These are phyloP conservation scores for Cataglyphis albicans DNA, from an alignment of 2,888 invertebrate species.

Conservation along the genomic window DNA sequence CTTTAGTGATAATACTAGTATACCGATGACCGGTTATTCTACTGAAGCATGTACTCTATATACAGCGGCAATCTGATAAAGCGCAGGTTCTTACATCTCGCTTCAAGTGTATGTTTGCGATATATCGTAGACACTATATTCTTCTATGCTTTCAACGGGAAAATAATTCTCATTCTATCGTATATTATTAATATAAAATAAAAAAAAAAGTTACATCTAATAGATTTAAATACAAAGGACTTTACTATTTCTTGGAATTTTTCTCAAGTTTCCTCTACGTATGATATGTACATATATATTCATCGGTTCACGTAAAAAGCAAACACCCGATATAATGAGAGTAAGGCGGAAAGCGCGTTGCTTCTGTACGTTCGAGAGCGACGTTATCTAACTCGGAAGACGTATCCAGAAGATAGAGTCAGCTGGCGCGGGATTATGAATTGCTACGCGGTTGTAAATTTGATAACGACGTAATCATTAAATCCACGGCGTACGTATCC, in stretches of 20 bases:
- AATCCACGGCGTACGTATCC: conserved; percentile 26
- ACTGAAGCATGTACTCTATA: conserved; percentile 36
- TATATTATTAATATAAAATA: neutral
- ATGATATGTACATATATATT: conserved; percentile 4
- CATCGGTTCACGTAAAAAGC: conserved; percentile 42
- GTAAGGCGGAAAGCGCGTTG: conserved; percentile 18
- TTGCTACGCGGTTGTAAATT: conserved; percentile 49
- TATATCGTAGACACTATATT: conserved; percentile 10
- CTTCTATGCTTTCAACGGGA: neutral
- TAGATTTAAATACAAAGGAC: conserved; percentile 22
- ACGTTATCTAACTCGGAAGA: conserved; percentile 53
- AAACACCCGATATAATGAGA: neutral
- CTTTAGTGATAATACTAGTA: conserved; percentile 38
- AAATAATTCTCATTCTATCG: conserved; percentile 24
- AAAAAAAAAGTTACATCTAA: conserved; percentile 11
- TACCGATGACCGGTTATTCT: conserved; percentile 49
- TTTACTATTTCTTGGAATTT: neutral
- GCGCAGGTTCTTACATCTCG: conserved; percentile 30
- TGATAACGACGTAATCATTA: conserved; percentile 48
- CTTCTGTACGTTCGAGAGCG: conserved; percentile 25
- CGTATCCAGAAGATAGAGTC: conserved; percentile 40
- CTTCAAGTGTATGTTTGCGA: conserved; percentile 10
- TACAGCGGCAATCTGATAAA: conserved; percentile 46
- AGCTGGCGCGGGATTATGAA: conserved; percentile 43
- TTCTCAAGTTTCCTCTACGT: conserved; percentile 5